Evolutionary conservation across 2,113 vertebrate genomes (phyloP).

Genomic region (Pollimyrus isidori): DNA sequence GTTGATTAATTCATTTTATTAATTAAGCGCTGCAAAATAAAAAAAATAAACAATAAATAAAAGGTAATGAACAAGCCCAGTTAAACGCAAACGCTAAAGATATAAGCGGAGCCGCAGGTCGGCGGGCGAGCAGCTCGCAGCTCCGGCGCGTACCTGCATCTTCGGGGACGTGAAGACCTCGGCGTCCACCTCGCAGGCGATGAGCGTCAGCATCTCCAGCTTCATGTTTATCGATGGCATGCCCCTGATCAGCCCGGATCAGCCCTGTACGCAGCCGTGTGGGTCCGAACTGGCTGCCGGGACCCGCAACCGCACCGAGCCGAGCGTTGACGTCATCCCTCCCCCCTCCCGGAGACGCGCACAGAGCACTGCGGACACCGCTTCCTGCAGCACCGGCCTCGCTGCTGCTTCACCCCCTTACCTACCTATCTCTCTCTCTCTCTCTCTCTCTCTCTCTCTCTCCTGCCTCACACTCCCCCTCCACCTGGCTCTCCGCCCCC

Average conservation of each 20-base stretch:
- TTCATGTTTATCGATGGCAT: conserved; percentile 77
- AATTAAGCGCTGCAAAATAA: neutral
- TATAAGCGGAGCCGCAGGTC: neutral
- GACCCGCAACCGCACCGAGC: neutral
- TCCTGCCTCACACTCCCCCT: neutral
- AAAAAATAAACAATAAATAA: neutral
- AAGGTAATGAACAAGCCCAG: neutral
- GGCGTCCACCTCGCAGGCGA: conserved; percentile 67
- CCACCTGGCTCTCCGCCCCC: neutral
- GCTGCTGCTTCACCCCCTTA: neutral
- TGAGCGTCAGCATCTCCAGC: conserved; percentile 71
- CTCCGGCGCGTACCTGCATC: conserved; percentile 59
- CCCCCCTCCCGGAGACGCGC: neutral
- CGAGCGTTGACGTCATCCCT: neutral
- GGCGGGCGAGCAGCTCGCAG: neutral
- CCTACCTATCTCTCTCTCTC: neutral
- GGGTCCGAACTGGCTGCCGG: neutral
- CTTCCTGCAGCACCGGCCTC: neutral
- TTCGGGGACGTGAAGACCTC: conserved; percentile 70
- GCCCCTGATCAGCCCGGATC: conserved; percentile 35
- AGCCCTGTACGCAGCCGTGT: neutral
- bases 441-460: neutral
- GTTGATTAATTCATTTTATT: neutral
- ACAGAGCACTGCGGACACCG: neutral
- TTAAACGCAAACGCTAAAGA: neutral